Evolutionary conservation across 2,113 vertebrate species (phyloP).

Genomic region (Fukomys damarensis): DNA sequence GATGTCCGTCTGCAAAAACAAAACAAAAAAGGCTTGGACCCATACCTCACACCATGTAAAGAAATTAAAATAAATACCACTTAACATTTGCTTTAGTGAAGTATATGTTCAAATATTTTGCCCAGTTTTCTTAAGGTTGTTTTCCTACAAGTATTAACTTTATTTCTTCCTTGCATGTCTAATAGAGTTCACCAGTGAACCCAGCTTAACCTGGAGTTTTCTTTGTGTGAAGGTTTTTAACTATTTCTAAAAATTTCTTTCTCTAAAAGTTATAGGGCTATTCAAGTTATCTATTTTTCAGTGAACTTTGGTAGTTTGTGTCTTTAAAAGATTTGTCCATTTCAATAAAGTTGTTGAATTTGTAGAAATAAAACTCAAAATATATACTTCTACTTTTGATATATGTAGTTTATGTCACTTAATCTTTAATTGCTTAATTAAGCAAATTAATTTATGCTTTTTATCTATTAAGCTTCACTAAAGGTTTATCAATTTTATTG

Average conservation of each 20-base stretch:
- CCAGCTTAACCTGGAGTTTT: background rate
- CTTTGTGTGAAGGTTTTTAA: background rate
- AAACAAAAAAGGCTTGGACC: background rate
- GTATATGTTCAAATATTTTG: background rate
- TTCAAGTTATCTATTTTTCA: background rate
- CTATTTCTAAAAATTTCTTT: too few relatives aligned
- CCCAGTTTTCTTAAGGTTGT: background rate
- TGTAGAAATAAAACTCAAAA: background rate
- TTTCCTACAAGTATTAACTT: background rate
- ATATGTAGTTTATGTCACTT: background rate
- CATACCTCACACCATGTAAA: background rate
- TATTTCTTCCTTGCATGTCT: background rate
- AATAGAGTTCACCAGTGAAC: background rate
- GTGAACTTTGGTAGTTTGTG: background rate
- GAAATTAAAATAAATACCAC: background rate
- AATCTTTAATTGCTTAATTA: background rate
- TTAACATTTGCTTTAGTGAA: background rate
- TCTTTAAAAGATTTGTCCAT: background rate
- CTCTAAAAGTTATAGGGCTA: background rate
- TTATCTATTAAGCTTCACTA: background rate
- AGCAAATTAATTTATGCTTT: background rate
- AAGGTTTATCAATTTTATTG: background rate
- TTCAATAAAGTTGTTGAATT: background rate
- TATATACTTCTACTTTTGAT: background rate
- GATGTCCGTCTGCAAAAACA: background rate